These are phyloP conservation scores for Pseudochirops cupreus DNA, from an alignment of 2,797 vertebrate species.

Conservation along the genomic window DNA sequence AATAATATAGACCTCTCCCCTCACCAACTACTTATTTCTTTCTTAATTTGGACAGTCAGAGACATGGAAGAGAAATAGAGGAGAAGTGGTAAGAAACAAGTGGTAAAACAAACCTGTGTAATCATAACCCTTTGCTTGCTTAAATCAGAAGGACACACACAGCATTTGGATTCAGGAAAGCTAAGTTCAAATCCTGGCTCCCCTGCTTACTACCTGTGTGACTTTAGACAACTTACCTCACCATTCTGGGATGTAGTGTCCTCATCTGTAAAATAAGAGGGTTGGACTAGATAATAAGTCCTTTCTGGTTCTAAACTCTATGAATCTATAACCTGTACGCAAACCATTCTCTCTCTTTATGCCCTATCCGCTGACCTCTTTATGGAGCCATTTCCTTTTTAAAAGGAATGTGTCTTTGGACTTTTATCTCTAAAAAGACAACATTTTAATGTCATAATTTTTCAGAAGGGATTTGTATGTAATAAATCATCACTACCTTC, in stretches of 20 bases:
- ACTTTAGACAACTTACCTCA: neutral
- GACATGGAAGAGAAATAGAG: neutral
- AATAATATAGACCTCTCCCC: neutral
- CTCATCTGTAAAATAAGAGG: neutral
- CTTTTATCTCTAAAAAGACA: neutral
- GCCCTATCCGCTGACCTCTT: neutral
- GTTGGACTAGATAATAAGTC: neutral
- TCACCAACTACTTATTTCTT: neutral
- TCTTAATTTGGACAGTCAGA: neutral
- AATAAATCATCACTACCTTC: constrained; percentile 88
- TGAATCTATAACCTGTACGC: neutral
- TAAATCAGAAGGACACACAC: neutral
- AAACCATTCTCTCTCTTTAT: neutral
- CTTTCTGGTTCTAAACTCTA: neutral
- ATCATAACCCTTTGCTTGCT: neutral
- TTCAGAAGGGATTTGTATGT: neutral
- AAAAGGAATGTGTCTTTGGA: neutral
- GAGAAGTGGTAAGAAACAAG: neutral
- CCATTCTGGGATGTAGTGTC: neutral
- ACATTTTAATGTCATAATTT: neutral
- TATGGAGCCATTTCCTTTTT: neutral
- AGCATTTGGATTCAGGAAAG: neutral
- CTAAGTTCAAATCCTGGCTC: neutral
- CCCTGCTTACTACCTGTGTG: neutral
- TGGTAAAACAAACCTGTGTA: neutral